Base-by-base conservation (phyloP, 2,888 invertebrate genomes). In the Andrena fulva region DNA sequence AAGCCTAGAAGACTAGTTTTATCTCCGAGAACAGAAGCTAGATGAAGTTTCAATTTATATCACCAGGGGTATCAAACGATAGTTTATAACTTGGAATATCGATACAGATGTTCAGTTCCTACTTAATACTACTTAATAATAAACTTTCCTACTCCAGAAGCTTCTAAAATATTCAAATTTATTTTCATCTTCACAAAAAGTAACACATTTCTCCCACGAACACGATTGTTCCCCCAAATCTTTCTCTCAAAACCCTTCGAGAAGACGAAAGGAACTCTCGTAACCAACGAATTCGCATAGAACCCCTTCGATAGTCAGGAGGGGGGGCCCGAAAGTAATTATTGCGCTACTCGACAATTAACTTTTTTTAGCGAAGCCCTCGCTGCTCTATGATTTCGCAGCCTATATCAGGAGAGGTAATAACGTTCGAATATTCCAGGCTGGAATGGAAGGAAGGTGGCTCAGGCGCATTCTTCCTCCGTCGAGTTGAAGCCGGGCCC, bases 291-390 rank as follows among this genome's bases (percentile, higher is more conserved):
- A 77, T 73, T 80, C 81, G 77, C 79, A 72, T 63, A 64, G 76
- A 68, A 59, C 48, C 85, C 48, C 3, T n/a, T 4, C 3, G 35
- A 48, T 63, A 52, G 24, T 35, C 10, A 56, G 56, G 10, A 12
- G 56, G 67, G 67, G 52, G 56, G 56, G 50, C 24, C 56, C 54
- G 79, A 84, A 89, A 92, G 91, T 92, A 93, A 93, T 92, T 92
- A 93, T 92, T 92, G 88, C 90, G 89, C 90, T 87, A 89, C 91
- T 88, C 89, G 91, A 91, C 91, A 91, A 93, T 93, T 92, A 93
- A 93, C 92, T 92, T 93, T 92, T 92, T 92, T 87, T 84, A 79
- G 73, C 76, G 77, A 77, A 84, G 50, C 79, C 67, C 84, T 76
- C 64, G 78, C 87, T 88, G 84, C 90, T 90, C 89, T 90, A 91